Conservation (phyloP, 1,140 invertebrate genomes). For the Diabrotica undecimpunctata region DNA sequence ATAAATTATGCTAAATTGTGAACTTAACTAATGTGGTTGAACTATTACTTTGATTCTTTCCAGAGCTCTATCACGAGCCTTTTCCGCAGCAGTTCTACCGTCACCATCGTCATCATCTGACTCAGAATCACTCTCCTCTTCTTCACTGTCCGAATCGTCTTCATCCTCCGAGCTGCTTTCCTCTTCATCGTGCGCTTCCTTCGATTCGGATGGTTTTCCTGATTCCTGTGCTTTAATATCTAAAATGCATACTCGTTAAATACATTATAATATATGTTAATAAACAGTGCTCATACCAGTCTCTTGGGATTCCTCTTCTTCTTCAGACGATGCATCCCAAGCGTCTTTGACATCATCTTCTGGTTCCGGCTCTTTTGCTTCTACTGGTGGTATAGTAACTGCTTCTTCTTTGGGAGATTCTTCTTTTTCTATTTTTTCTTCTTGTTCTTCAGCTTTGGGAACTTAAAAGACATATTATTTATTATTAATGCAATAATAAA, state of each 20-base stretch:
- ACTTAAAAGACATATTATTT: background rate
- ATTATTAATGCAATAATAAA: too few species aligned
- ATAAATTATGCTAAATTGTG: background rate
- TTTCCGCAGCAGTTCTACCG: constrained; percentile 61
- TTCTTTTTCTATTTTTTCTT: constrained; percentile 16
- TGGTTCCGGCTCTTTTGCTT: constrained; percentile 50
- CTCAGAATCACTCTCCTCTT: constrained; percentile 43
- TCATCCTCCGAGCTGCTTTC: constrained; percentile 58
- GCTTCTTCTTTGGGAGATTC: constrained; percentile 40
- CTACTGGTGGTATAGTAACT: constrained; percentile 48
- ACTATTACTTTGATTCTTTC: constrained; percentile 64
- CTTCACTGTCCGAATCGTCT: constrained; percentile 45
- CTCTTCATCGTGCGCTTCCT: constrained; percentile 36
- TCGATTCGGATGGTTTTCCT: constrained; percentile 7
- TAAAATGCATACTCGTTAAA: background rate
- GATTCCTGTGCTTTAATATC: constrained; percentile 32
- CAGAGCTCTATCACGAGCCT: constrained; percentile 61
- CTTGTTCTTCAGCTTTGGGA: constrained; percentile 19
- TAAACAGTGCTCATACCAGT: constrained; percentile 30
- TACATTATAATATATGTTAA: too few species aligned
- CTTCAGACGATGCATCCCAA: constrained; percentile 75
- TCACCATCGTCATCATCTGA: constrained; percentile 52
- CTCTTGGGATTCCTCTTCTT: constrained; percentile 59
- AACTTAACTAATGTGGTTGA: background rate
- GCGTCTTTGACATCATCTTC: constrained; percentile 72